Base-by-base conservation (phyloP, 2,113 vertebrate species). In the Thunnus thynnus region DNA sequence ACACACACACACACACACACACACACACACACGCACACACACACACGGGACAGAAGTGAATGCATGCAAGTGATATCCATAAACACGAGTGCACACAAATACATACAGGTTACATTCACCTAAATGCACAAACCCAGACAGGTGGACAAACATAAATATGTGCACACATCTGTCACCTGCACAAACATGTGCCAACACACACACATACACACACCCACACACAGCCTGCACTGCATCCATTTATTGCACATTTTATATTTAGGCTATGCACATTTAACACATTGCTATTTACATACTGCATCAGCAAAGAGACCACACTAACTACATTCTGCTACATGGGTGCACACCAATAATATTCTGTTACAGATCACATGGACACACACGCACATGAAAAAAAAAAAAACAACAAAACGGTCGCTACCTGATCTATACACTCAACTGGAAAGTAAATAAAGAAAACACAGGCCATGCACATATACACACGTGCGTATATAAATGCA, bases 371-470 rank as follows among this genome's bases (percentile, higher is more conserved):
- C 44, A 80, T 22, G 30, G 17, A 72, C 58, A 56, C 46, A 72
- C 36, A 47, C 44, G 32, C 47, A 76, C 36, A 41, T 41, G 36
- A 41, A 41, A 41, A 41, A 9, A 41, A 41, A 41, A 1, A 83
- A 80, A 68, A 46, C 66, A 25, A 12, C 60, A 22, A 22, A 22
- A 22, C 22, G 22, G 22, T 22, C 50, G 36, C 1, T 47, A 51
- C 20, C 47, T 46, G 30, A 52, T 47, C 69, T n/a, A 22, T 51
- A 48, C 30, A 71, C 52, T 62, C 32, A n/a, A 4, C 41, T 65
- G 48, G 13, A 73, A 80, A 76, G 61, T 78, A 76, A 27, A 70
- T 72, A 69, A 82, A 73, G 36, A 78, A 66, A 80, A 72, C 22
- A 69, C 70, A 70, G 67, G 44, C 50, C 7, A 16, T 52, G 22